Base-by-base conservation (phyloP, 2,888 invertebrate species). In the Ferdinandea cuprea region DNA sequence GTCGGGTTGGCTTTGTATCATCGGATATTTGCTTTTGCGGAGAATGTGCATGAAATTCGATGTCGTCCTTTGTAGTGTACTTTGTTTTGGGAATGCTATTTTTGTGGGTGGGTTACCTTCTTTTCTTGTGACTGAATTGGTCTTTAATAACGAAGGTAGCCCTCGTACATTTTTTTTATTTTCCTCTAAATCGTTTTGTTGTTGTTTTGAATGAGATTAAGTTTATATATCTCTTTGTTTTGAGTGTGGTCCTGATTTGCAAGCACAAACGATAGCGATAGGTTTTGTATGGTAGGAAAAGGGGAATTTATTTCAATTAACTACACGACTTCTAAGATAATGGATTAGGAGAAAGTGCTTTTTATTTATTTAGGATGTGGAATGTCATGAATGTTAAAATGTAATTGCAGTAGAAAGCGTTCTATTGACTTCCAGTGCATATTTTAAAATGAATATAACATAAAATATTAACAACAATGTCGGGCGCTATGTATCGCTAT, bases 171-270 rank as follows among this genome's bases (percentile, higher is more conserved):
- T 35, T 32, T n/a, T 11, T 13, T 13, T 63, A 61, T 72, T 77
- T 71, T 59, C 30, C 35, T 19, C 35, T 37, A 11, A n/a, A n/a
- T n/a, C n/a, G n/a, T n/a, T n/a, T n/a, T n/a, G n/a, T n/a, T n/a
- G n/a, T n/a, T 28, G 28, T 21, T 65, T 30, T 68, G 59, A 17
- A 48, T 40, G 17, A 59, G 32, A 71, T 80, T 79, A 74, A 74
- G n/a, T n/a, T n/a, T n/a, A 79, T 68, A 25, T 63, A 80, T 76
- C 44, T 81, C 76, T 76, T 65, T 72, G 68, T 72, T 63, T 30
- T 52, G 32, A 59, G 58, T 61, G 44, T 15, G 68, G 19, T 52
- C 48, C 50, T 73, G 78, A 68, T 78, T 73, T 66, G 50, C 35
- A 28, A 28, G 35, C 65, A 66, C 58, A 59, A 65, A 28, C 15